Percentiles rank a stretch among this genome's conserved stretches.
These are phyloP conservation scores for Neofelis nebulosa DNA, from an alignment of 2,113 vertebrate genomes.

Conservation along the genomic window DNA sequence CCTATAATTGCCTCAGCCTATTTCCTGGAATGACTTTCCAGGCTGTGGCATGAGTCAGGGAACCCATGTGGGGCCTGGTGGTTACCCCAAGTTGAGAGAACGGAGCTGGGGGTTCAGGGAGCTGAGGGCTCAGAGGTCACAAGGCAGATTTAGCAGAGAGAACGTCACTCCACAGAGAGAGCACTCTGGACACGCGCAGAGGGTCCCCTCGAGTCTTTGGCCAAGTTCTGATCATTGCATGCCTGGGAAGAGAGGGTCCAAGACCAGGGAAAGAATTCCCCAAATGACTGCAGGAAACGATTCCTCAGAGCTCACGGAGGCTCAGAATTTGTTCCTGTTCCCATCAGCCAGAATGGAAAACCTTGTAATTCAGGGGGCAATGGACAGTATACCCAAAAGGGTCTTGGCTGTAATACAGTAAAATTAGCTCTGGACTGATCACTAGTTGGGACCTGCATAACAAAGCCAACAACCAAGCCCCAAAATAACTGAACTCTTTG, in stretches of 20 bases:
- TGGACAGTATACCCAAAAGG: neutral
- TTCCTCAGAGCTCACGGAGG: neutral
- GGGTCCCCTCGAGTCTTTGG: neutral
- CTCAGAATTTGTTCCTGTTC: neutral
- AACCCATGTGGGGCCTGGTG: neutral
- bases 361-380: neutral
- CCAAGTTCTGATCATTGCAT: neutral
- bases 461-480: neutral
- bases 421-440: neutral
- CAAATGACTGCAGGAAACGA: neutral
- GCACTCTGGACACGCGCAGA: neutral
- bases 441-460: neutral
- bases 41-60: neutral
- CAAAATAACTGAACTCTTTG: neutral
- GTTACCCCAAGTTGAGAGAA: neutral
- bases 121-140: neutral
- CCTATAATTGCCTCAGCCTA: fast-evolving
- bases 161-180: neutral
- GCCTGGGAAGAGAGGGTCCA: neutral
- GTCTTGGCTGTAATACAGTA: neutral
- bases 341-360: neutral
- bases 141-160: neutral
- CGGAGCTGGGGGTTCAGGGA: neutral
- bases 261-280: neutral
- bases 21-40: neutral